Base-by-base conservation (phyloP, 2,888 invertebrate genomes). In the Subacronicta megacephala region DNA sequence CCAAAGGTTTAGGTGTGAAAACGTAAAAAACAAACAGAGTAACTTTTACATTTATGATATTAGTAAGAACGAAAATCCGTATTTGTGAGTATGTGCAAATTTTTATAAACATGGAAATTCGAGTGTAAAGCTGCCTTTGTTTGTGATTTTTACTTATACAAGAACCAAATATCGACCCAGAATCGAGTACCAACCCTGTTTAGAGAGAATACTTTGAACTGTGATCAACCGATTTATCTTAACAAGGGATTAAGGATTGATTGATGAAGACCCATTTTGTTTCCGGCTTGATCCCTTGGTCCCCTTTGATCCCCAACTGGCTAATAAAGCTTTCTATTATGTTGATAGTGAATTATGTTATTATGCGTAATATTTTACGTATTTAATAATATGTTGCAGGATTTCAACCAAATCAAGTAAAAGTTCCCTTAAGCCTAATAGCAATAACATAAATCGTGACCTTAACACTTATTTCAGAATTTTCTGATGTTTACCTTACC, bases 201-300 rank as follows among this genome's bases (percentile, higher is more conserved):
- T 23, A 17, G 12, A 35, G 13, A 42, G 44, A 47, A 65, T 18
- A 41, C 53, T 42, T 46, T 53, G 54, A 62, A 41, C 38, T 38
- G 37, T 57, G 47, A 65, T 55, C 36, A 56, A 47, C 52, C 36
- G 51, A 66, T 65, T 71, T 45, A 57, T 67, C 49, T 54, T 54
- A 47, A 65, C 41, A 49, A 44, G 18, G 47, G 57, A 54, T 65
- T 54, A 43, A 31, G 51, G 50, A 20, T 26, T 71, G 53, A 69
- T 70, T 56, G 66, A 55, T 62, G 53, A 54, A 41, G 61, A 20
- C 20, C 41, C 18, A 62, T 52, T 58, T 67, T 71, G 53, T 62
- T 57, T 58, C 57, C 50, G 36, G 50, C n/a, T 40, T 42, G 15
- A 61, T n/a, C n/a, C n/a, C n/a, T n/a, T n/a, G n/a, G n/a, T n/a